Conservation (phyloP, 2,113 vertebrate genomes). For the Pseudorhombus dupliciocellatus region DNA sequence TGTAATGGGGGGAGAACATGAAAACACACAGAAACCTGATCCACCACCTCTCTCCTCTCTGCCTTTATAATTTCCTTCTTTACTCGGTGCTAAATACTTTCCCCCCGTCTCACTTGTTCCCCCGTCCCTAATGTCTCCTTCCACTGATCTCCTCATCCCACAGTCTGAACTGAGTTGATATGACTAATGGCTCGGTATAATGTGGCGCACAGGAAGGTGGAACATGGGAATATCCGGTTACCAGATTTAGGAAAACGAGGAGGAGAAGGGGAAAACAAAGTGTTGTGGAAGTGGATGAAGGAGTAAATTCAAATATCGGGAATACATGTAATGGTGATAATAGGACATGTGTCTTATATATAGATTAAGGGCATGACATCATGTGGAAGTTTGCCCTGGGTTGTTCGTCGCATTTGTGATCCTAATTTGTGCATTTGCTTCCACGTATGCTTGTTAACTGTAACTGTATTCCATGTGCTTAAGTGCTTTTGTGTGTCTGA, state of each 20-base stretch:
- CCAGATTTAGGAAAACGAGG: slow-evolving; percentile 72
- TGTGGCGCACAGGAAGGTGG: slow-evolving; percentile 78
- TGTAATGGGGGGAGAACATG: slow-evolving; percentile 85
- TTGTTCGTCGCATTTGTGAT: slow-evolving; percentile 15
- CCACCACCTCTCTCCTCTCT: slow-evolving; percentile 52
- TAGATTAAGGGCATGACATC: neutral
- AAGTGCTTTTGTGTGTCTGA: slow-evolving; percentile 13
- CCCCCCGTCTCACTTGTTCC: slow-evolving; percentile 43
- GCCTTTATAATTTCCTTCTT: slow-evolving; percentile 55
- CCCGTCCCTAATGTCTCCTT: slow-evolving; percentile 57
- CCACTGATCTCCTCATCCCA: slow-evolving; percentile 19
- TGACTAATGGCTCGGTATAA: slow-evolving; percentile 85
- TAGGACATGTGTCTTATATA: slow-evolving; percentile 1
- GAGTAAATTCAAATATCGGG: neutral
- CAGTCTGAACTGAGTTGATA: slow-evolving; percentile 84
- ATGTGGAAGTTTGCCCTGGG: slow-evolving; percentile 15
- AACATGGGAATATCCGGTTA: slow-evolving; percentile 82
- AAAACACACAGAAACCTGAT: slow-evolving; percentile 88
- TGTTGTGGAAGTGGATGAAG: slow-evolving; percentile 1
- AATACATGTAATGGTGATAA: slow-evolving; percentile 9
- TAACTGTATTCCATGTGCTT: slow-evolving; percentile 6
- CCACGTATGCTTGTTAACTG: slow-evolving; percentile 9
- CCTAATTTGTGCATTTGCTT: slow-evolving; percentile 24
- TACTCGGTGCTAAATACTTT: slow-evolving; percentile 41
- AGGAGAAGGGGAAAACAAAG: neutral